Evolutionary conservation across 2,113 vertebrate species (phyloP), one percentile per base, ranked within the genome.

Genomic region (Lepus timidus): DNA sequence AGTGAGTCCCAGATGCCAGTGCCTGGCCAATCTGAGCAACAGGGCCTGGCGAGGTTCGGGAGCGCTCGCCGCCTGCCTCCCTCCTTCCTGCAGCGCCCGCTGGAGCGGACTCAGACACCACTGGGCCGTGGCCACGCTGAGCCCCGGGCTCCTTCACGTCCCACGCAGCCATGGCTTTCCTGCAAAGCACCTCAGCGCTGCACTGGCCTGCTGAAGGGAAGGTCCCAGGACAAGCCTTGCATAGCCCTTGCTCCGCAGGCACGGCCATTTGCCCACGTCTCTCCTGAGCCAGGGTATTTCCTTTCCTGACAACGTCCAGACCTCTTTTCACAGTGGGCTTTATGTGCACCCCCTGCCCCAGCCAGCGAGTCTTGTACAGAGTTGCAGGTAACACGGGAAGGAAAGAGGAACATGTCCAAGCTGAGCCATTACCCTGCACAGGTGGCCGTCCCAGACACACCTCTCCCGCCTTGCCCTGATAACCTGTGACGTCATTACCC

Each of bases 171-270:
- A 58, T 11, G 6, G 44, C 33, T 79, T 52, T 52, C 22, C 33
- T 85, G 75, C 68, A 65, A 88, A 93, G 39, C 67, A 61, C 85
- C 65, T 81, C 55, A 55, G 49, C 31, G 67, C 74, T 55, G 87
- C 75, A 62, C 65, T 73, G 64, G 33, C 78, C 51, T 1, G 31
- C n/a, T 5, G 0, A 7, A 2, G 36, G 64, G 31, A 80, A 74
- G 19, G 19, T 27, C 22, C 25, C 22, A 44, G 17, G 1, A 62
- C 14, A 51, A 29, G 81, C 14, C n/a, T 80, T 33, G 23, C 1
- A 36, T 10, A 51, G 58, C 11, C 64, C 83, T 27, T 49, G 11
- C 31, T 89, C 74, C 44, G 5, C 3, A 0, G 58, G 12, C 11
- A 39, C 23, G 64, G 25, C 4, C 19, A 49, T n/a, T n/a, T 91